These are phyloP conservation scores for Azorinus chamasolen DNA, from an alignment of 2,888 invertebrate genomes.

Conservation along the genomic window DNA sequence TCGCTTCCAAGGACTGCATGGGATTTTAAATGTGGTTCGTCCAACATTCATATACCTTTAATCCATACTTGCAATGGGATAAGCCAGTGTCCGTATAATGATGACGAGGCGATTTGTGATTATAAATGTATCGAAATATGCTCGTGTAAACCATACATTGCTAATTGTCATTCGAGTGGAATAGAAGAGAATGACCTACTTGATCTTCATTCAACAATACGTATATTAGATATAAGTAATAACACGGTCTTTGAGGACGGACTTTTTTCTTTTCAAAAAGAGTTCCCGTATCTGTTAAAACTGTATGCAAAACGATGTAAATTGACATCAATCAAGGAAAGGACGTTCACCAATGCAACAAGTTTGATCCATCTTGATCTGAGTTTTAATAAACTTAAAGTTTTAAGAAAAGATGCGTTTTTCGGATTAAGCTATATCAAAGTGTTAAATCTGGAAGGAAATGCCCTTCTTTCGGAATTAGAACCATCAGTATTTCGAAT, in stretches of 20 bases:
- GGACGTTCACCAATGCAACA: not conserved
- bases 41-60: not conserved
- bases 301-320: constrained; percentile 1
- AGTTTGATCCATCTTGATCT: constrained; percentile 8
- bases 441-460: constrained; percentile 9
- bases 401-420: constrained; percentile 1
- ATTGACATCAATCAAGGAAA: not conserved
- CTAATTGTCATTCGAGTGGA: constrained; percentile 7
- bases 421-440: not conserved
- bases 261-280: no score
- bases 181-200: not conserved
- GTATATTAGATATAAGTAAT: constrained; percentile 13
- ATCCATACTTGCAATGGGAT: constrained; percentile 18
- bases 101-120: constrained; percentile 26
- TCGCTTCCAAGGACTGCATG: no score
- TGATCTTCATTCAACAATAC: not conserved
- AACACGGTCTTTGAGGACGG: not conserved
- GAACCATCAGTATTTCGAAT: constrained; percentile 10
- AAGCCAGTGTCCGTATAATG: constrained; percentile 26
- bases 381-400: constrained; percentile 7
- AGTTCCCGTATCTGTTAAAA: not conserved
- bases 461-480: not conserved
- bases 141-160: constrained; percentile 6
- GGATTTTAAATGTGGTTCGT: no score
- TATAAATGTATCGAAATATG: constrained; percentile 18